These are phyloP conservation scores for Clarias magur DNA, from an alignment of 2,113 vertebrate species.

Conservation along the genomic window DNA sequence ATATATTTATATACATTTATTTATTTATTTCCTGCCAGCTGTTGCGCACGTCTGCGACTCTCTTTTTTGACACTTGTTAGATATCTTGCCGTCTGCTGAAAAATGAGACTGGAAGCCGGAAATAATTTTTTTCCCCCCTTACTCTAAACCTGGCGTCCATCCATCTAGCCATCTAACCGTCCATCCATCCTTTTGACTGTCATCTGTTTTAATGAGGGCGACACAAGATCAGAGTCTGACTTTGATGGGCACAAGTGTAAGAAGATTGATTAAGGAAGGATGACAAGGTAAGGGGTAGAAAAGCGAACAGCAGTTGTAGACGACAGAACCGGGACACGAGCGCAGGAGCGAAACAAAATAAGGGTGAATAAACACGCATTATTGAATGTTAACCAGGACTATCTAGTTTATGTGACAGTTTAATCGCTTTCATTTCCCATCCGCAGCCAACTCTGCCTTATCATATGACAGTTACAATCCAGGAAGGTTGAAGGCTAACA, in stretches of 20 bases:
- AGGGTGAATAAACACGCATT: not conserved
- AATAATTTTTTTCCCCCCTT: too few relatives aligned
- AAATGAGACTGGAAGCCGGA: not conserved
- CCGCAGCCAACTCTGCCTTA: not conserved
- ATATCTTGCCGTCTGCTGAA: not conserved
- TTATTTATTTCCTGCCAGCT: not conserved
- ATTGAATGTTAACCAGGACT: not conserved
- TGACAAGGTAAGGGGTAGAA: not conserved
- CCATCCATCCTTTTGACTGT: slow-evolving; percentile 1
- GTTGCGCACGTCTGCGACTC: not conserved
- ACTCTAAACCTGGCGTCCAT: not conserved
- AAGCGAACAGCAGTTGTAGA: not conserved
- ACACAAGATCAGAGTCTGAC: not conserved
- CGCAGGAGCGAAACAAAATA: not conserved
- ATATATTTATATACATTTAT: not conserved
- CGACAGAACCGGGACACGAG: not conserved
- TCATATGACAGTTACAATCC: not conserved
- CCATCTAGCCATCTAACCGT: not conserved
- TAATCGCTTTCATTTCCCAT: not conserved
- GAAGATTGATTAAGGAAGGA: not conserved
- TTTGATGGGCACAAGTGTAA: not conserved
- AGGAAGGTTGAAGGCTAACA: not conserved
- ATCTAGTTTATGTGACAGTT: not conserved
- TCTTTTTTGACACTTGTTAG: slow-evolving; percentile 9
- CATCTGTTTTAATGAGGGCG: not conserved